Base-by-base conservation (phyloP, 2,888 invertebrate species). In the Rugalucina vietnamica region DNA sequence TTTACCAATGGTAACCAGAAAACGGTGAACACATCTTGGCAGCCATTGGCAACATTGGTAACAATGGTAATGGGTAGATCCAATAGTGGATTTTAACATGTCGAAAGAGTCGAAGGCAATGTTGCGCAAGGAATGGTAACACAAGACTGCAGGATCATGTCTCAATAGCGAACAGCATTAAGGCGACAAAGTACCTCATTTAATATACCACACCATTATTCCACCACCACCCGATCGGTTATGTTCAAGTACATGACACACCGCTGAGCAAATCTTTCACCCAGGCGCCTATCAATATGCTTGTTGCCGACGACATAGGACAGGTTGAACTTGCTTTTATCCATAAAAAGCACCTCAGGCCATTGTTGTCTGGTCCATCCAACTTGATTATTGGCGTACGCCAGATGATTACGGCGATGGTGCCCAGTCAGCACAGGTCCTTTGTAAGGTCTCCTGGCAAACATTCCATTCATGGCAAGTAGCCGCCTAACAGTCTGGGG, bases 281-380 rank as follows among this genome's bases (percentile, higher is more conserved):
- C 79, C 27, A 73, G 8, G 12, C 70, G 65, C 27, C 49, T 1
- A 29, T 57, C 60, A 1, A 73, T 24, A 14, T 60, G 73, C 32
- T 36, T 43, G 4, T 37, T 65, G 24, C 34, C 50, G 37, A 74
- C 79, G 24, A 18, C 27, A 37, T 73, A 60, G 14, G 36, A 39
- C 21, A 79, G 10, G 36, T 72, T 54, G 32, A 79, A 73, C 37
- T 43, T 79, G n/a, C 74, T 74, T 21, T 34, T 34, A 4, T 65
- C 65, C 12, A n/a, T 65, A 65, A 65, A 65, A 1, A 65, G 34
- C 10, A 65, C 32, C 12, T 65, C 2, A 2, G 18, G 32, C 65
- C 65, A 65, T 24, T 34, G 32, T 3, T 65, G 34, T 24, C 65
- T 65, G 65, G 18, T 3, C 65, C 65, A 60, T 27, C 29, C 60